A percentile compares a stretch with the other conserved stretches of the same genome.
Conservation (phyloP, 2,888 invertebrate genomes). For the Lypha dubia region DNA sequence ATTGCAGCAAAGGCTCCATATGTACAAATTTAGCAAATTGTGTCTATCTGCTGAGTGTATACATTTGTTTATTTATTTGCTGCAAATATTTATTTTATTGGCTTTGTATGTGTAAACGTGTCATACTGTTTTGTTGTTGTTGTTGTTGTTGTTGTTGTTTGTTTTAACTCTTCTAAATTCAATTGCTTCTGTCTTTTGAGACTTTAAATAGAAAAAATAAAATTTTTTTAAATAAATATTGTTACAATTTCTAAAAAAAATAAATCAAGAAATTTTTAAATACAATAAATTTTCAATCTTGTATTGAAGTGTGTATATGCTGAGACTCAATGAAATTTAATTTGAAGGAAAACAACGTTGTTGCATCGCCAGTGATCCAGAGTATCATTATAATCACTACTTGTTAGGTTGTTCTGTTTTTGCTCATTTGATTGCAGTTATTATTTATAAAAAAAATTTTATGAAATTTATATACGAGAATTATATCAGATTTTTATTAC, state of each 20-base stretch:
- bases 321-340: constrained; percentile 27
- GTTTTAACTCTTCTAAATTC: constrained; percentile 11
- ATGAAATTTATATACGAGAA: too few relatives aligned
- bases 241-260: background rate
- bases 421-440: too few relatives aligned
- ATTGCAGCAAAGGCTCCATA: too few relatives aligned
- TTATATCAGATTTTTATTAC: too few relatives aligned
- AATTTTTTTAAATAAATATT: constrained; percentile 35
- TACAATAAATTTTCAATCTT: constrained; percentile 22
- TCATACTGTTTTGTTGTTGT: background rate
- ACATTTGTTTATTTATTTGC: constrained; percentile 9
- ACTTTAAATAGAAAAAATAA: constrained; percentile 18
- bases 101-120: constrained; percentile 8
- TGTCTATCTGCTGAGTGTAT: background rate
- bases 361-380: too few relatives aligned
- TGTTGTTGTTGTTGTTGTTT: background rate
- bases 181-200: constrained; percentile 21
- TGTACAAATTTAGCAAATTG: too few relatives aligned
- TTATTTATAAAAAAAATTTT: too few relatives aligned
- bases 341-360: too few relatives aligned
- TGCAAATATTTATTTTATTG: constrained; percentile 52
- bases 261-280: background rate
- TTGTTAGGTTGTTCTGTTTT: too few relatives aligned
- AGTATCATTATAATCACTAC: too few relatives aligned
- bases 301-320: constrained; percentile 2